Conservation (phyloP, 2,888 invertebrate genomes). For the Himalopsyche tibetana region DNA sequence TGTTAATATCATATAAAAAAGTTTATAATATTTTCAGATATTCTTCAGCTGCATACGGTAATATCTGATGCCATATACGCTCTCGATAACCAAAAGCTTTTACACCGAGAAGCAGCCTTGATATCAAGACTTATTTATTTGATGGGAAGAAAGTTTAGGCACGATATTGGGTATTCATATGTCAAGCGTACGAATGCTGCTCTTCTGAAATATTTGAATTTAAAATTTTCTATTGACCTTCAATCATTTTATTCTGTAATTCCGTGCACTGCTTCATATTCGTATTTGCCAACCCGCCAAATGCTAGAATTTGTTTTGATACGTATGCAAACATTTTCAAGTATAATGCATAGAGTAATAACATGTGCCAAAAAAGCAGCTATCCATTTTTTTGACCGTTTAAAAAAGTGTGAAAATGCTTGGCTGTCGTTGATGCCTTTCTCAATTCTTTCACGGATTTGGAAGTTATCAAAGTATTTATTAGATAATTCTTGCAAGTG, state of each 20-base stretch:
- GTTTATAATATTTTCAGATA: constrained; percentile 61
- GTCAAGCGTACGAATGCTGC: constrained; percentile 77
- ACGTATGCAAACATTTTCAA: constrained; percentile 77
- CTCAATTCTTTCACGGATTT: constrained; percentile 76
- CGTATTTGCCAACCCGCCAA: constrained; percentile 77
- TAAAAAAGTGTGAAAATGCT: constrained; percentile 77
- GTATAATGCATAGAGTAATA: constrained; percentile 76
- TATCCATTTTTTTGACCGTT: constrained; percentile 75
- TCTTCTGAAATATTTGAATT: constrained; percentile 74
- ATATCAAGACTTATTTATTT: constrained; percentile 78
- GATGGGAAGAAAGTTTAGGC: constrained; percentile 78
- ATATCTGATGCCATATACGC: constrained; percentile 57
- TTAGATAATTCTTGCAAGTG: constrained; percentile 74
- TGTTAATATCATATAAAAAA: neutral
- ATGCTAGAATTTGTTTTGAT: constrained; percentile 78
- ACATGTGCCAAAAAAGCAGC: constrained; percentile 74
- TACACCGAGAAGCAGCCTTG: constrained; percentile 77
- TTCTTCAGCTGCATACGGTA: constrained; percentile 41
- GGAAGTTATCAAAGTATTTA: constrained; percentile 74
- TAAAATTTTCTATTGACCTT: constrained; percentile 74
- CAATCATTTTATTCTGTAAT: constrained; percentile 70
- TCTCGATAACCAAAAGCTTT: constrained; percentile 72
- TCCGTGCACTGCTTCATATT: constrained; percentile 68
- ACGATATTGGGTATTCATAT: constrained; percentile 77
- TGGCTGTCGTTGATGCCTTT: constrained; percentile 77